Conservation (phyloP, 2,888 invertebrate species). For the Strigamia transsilvanica region DNA sequence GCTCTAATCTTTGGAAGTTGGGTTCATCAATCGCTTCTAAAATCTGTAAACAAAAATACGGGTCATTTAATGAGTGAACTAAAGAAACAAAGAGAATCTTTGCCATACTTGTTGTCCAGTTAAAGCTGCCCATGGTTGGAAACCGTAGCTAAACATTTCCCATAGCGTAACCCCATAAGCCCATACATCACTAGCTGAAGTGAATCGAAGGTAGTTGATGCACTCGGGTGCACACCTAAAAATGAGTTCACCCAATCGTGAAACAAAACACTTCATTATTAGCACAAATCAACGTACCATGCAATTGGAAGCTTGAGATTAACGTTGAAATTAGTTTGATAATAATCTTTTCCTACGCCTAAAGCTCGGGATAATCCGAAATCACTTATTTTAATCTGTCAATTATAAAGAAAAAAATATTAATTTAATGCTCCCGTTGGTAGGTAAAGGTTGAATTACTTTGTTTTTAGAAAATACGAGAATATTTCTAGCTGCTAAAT, state of each 20-base stretch:
- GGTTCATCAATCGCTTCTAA: constrained; percentile 94
- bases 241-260: constrained; percentile 36
- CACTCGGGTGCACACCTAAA: constrained; percentile 95
- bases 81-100: background rate
- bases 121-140: constrained; percentile 96
- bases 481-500: constrained; percentile 96
- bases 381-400: constrained; percentile 90
- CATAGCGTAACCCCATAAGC: constrained; percentile 97
- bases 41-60: constrained; percentile 67
- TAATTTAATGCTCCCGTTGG: background rate
- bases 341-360: constrained; percentile 98
- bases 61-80: background rate
- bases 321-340: constrained; percentile 97
- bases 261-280: constrained; percentile 25
- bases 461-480: constrained; percentile 95
- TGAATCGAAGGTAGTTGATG: constrained; percentile 94
- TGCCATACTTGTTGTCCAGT: constrained; percentile 78
- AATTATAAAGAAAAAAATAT: constrained; percentile 51
- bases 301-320: constrained; percentile 97
- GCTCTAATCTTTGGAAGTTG: constrained; percentile 86
- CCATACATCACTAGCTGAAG: constrained; percentile 97
- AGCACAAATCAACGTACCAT: constrained; percentile 72
- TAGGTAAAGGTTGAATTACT: constrained; percentile 64
- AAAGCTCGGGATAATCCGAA: constrained; percentile 95
- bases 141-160: constrained; percentile 99